phyloP scores from a whole-genome alignment of 2,888 invertebrate genomes.

The Melipona beecheii region DNA sequence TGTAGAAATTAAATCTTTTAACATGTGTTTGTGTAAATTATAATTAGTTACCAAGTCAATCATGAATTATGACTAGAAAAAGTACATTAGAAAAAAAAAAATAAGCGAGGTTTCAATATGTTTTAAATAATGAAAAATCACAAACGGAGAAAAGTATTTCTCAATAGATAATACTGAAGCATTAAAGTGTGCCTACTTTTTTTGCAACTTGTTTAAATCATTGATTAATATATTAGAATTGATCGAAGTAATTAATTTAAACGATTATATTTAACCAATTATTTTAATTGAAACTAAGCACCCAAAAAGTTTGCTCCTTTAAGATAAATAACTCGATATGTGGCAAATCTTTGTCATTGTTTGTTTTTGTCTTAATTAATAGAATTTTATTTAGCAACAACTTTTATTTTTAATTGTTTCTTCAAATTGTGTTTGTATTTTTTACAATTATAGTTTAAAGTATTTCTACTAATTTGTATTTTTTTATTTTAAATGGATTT shows the following conservation, averaged over 20 bases:
- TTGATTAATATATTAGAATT: conserved; percentile 31
- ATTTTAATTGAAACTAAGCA: conserved; percentile 6
- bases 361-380: not conserved
- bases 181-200: conserved; percentile 76
- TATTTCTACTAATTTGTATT: not conserved
- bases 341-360: not conserved
- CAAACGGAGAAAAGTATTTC: conserved; percentile 13
- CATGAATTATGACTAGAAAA: not conserved
- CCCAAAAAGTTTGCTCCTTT: not conserved
- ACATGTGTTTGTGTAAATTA: not conserved
- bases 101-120: conserved; percentile 51
- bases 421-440: not conserved
- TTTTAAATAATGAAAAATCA: conserved; percentile 23
- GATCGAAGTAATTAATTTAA: conserved; percentile 20
- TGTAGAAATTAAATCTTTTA: not conserved
- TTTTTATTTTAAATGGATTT: not conserved
- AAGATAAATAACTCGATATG: conserved; percentile 10
- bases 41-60: not conserved
- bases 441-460: not conserved
- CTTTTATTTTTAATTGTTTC: not conserved
- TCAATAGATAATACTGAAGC: conserved; percentile 37
- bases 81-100: conserved; percentile 1
- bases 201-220: conserved; percentile 33
- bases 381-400: not conserved
- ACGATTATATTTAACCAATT: not conserved